These are phyloP conservation scores for Muscicapa comitata DNA, from an alignment of 2,797 vertebrate genomes.

Conservation along the genomic window DNA sequence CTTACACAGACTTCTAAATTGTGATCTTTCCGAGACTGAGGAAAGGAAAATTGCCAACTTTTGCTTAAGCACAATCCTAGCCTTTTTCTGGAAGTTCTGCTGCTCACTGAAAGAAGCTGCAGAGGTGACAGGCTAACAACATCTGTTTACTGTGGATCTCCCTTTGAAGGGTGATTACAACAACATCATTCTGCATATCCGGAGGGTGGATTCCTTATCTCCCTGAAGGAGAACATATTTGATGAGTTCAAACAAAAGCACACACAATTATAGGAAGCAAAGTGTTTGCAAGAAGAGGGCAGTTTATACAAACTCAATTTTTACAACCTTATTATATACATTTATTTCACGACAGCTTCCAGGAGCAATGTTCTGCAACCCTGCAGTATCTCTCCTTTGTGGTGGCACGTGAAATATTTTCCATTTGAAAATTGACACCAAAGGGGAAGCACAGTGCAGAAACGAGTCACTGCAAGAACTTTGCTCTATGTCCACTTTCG, in stretches of 20 bases:
- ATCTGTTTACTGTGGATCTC: constrained; percentile 56
- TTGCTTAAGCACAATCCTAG: not conserved
- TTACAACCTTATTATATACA: constrained; percentile 44
- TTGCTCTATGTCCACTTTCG: not conserved
- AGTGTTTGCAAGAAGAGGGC: constrained; percentile 49
- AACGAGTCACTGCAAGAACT: not conserved
- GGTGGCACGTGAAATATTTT: not conserved
- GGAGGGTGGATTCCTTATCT: constrained; percentile 67
- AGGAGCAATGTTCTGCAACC: not conserved
- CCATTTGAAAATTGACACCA: not conserved
- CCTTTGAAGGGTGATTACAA: constrained; percentile 57
- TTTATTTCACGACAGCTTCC: constrained; percentile 18
- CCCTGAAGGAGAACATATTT: constrained; percentile 45
- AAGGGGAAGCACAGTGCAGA: not conserved
- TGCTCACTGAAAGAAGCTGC: not conserved
- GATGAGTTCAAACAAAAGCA: constrained; percentile 63
- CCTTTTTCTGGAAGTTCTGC: not conserved
- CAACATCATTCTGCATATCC: constrained; percentile 60
- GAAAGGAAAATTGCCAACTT: not conserved
- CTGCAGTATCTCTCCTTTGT: not conserved
- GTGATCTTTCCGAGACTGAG: not conserved
- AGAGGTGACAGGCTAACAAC: not conserved
- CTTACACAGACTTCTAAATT: not conserved
- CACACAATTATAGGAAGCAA: constrained; percentile 64
- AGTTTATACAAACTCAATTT: constrained; percentile 62